Conservation (phyloP, 2,797 vertebrate species). For the Aulostomus chinensis region DNA sequence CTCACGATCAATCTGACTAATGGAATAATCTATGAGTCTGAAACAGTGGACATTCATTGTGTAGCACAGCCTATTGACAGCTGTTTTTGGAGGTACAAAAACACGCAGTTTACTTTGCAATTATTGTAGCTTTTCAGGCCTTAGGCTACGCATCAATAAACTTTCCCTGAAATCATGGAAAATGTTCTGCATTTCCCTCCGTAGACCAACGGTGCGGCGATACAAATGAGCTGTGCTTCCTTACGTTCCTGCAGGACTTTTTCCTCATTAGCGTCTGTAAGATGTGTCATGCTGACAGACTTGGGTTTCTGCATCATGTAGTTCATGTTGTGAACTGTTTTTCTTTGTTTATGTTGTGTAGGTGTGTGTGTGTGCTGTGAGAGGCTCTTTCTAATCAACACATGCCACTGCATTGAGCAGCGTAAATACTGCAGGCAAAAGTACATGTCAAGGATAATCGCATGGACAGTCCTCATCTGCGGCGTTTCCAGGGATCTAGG, state of each 20-base stretch:
- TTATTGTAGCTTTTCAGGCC: slow-evolving; percentile 15
- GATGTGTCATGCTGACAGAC: slow-evolving; percentile 24
- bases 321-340: slow-evolving; percentile 11
- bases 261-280: slow-evolving; percentile 7
- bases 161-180: slow-evolving; percentile 10
- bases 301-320: slow-evolving; percentile 19
- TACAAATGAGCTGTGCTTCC: too few relatives aligned
- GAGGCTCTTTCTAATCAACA: neutral
- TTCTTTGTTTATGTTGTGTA: slow-evolving; percentile 1
- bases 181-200: too few relatives aligned
- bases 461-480: neutral
- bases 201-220: too few relatives aligned
- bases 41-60: slow-evolving; percentile 38
- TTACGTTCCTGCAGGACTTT: too few relatives aligned
- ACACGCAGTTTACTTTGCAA: slow-evolving; percentile 15
- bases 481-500: too few relatives aligned
- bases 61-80: slow-evolving; percentile 30
- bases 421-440: slow-evolving; percentile 19
- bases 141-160: slow-evolving; percentile 1
- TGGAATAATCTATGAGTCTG: slow-evolving; percentile 52
- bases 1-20: slow-evolving; percentile 56
- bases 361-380: neutral
- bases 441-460: slow-evolving; percentile 32
- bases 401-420: slow-evolving; percentile 27
- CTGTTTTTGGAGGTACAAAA: slow-evolving; percentile 32